Conservation (phyloP, 2,797 vertebrate species). For the Bovichtus diacanthus region DNA sequence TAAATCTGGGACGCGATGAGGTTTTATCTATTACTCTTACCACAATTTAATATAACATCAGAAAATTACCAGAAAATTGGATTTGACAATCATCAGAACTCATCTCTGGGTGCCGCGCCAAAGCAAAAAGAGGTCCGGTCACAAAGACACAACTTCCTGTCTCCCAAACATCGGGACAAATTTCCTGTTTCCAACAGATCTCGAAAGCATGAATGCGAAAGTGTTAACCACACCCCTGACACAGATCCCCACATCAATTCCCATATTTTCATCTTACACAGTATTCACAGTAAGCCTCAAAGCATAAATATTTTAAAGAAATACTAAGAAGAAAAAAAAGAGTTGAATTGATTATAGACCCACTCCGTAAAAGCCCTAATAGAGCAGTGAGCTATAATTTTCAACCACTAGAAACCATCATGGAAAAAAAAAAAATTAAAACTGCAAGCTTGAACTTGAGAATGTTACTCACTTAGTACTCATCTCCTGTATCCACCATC, state of each 20-base stretch:
- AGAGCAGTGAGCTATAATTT: not conserved
- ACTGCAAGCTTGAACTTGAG: not conserved
- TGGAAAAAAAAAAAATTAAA: not conserved
- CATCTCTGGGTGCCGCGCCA: not conserved
- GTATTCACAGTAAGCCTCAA: not conserved
- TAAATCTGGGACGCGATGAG: not conserved
- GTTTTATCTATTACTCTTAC: not conserved
- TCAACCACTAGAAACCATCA: not conserved
- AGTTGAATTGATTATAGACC: not conserved
- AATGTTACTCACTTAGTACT: not conserved
- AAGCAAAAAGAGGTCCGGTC: conserved; percentile 12
- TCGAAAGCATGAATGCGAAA: conserved; percentile 65
- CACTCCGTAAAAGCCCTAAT: not conserved
- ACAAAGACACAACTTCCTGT: conserved; percentile 58
- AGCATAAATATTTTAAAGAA: not conserved
- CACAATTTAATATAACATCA: not conserved
- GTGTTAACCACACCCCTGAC: conserved; percentile 29
- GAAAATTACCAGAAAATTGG: not conserved
- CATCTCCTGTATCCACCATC: not conserved
- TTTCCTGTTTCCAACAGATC: conserved; percentile 72
- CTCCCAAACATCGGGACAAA: conserved; percentile 44
- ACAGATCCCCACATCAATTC: conserved; percentile 21
- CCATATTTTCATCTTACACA: not conserved
- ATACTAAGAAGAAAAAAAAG: not conserved
- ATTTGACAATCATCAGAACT: conserved; percentile 9